Evolutionary conservation across 1,140 invertebrate species (phyloP), one percentile per base, ranked within the genome.

Genomic region (Panonychus citri): DNA sequence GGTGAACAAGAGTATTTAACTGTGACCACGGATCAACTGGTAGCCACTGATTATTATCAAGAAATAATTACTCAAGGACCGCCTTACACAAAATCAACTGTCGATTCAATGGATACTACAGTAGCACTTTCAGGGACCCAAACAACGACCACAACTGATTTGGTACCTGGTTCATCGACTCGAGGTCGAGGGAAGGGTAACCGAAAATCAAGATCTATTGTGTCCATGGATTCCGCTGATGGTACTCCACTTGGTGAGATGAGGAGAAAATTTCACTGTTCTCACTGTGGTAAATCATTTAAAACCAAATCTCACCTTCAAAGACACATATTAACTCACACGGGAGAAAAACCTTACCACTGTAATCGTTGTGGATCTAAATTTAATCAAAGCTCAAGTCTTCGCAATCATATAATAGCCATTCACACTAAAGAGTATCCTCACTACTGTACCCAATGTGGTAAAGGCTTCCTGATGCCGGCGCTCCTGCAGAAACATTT

Each of bases 401-500:
- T 61, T n/a, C 53, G 60, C 19, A 61, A 61, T 61, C 60, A 61
- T 30, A 58, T 61, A 13, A 61, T 61, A 24, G 60, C 60, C n/a
- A 60, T 61, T 46, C 60, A 61, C 30, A 61, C 60, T 8, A 61
- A 61, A 59, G 59, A 60, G 28, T 61, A 61, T 58, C 60, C 60
- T 17, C 60, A 61, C 24, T 49, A 26, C 15, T 61, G 60, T 53
- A 48, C 46, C 8, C 42, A 39, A n/a, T 61, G 60, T 55, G 25
- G 34, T 21, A 61, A 61, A 43, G 60, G 60, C 24, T 61, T 61
- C 34, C 21, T 61, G 15, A 61, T 61, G 60, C 60, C 60, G 3
- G 60, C 60, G 12, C 34, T 61, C 10, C 27, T 61, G 27, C 57
- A 58, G 21, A 61, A 61, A 43, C 60, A 61, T 43, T 1, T 60